Base-by-base conservation (phyloP, 2,888 invertebrate species). In the Campoplex capitator region DNA sequence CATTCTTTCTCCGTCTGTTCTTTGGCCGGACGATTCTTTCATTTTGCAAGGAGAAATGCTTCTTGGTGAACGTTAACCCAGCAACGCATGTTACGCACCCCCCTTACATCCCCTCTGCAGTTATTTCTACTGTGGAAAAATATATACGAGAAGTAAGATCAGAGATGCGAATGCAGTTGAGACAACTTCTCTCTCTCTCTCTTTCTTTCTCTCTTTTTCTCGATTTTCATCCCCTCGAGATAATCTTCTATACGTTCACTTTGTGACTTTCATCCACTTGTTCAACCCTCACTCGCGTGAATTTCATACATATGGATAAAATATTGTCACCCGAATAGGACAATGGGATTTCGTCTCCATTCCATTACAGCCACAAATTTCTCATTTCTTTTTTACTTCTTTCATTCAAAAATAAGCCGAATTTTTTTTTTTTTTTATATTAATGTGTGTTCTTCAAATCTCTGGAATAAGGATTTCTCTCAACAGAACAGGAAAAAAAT, bases 111-210 rank as follows among this genome's bases (percentile, higher is more conserved):
- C 28, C 51, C 75, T 87, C 84, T 84, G 82, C 62, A 62, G 62
- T 84, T 87, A 84, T 87, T 84, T 79, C 82, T 79, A 58, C 51
- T 23, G 73, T 28, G 75, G 84, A 62, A 75, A 65, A 42, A 54
- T 42, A 68, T 48, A 56, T 68, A 18, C 32, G 82, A 68, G 45
- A 56, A 62, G 65, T 35, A 58, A 80, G 28, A 51, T 68, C 71
- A 71, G 70, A 77, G 45, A 35, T 56, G 45, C 56, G 58, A 65
- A 84, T 67, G 84, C 79, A 79, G 86, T 76, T 68, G 83, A 83
- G 77, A 83, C 78, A 70, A 23, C 70, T 38, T 56, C 23, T 32
- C 38, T 76, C 58, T 9, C 80, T 65, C 42, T 70, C 13, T 76
- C 23, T 23, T 56, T 32, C 1, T 76, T 48, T 9, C 80, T 65